Percentiles rank a stretch among this genome's conserved stretches.
Evolutionary conservation across 2,797 vertebrate genomes (phyloP).

Genomic region (Mycteria americana): DNA sequence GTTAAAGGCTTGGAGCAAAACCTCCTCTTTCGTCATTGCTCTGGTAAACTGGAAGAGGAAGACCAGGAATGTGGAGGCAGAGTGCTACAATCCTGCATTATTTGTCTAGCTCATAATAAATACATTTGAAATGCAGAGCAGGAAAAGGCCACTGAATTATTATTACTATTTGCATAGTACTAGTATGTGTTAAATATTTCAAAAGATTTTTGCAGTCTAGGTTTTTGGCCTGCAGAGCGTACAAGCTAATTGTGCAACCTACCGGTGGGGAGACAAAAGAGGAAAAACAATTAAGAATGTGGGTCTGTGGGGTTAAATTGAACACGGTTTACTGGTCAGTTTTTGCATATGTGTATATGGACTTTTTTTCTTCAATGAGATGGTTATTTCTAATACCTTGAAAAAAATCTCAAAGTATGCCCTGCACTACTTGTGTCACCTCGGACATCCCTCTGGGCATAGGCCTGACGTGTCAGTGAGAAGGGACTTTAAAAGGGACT

Average conservation of each 20-base stretch:
- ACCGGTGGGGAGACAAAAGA: background rate
- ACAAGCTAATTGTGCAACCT: background rate
- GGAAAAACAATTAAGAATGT: background rate
- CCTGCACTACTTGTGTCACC: background rate
- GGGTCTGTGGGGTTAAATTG: background rate
- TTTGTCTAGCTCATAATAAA: constrained; percentile 16
- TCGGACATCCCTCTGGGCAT: background rate
- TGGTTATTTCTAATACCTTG: background rate
- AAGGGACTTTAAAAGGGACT: background rate
- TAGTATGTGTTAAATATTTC: constrained; percentile 16
- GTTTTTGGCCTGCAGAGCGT: background rate
- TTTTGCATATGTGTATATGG: background rate
- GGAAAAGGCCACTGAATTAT: background rate
- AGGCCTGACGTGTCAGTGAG: background rate
- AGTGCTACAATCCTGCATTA: background rate
- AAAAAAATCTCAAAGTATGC: background rate
- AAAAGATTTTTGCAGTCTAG: background rate
- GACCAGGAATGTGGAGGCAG: background rate
- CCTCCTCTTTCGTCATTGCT: background rate
- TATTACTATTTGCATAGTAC: constrained; percentile 1
- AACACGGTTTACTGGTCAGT: background rate
- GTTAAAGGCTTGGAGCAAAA: constrained; percentile 1
- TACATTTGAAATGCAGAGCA: background rate
- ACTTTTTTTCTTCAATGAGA: background rate
- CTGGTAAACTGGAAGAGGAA: constrained; percentile 4